Conservation (phyloP, 64 coral and sea anemone species). For the Dendronephthya gigantea region DNA sequence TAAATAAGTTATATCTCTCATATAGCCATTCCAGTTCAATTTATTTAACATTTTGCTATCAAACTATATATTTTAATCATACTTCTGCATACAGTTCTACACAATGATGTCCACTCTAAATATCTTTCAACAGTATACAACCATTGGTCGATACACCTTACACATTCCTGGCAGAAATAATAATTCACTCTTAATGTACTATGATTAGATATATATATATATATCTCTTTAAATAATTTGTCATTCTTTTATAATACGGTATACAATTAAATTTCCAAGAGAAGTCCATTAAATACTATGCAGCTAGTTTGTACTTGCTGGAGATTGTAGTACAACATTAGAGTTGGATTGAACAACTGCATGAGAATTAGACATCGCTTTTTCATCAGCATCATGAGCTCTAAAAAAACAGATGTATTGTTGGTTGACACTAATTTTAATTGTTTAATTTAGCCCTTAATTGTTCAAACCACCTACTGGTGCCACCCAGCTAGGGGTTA, state of each 20-base stretch:
- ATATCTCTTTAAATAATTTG: conserved; percentile 7
- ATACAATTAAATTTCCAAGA: background rate
- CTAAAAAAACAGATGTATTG: no score
- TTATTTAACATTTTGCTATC: background rate
- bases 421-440: no score
- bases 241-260: no score
- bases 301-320: background rate
- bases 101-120: background rate
- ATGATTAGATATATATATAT: no score
- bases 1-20: background rate
- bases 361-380: conserved; percentile 85
- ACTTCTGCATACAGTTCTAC: background rate
- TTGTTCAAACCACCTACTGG: no score
- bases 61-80: background rate
- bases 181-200: background rate
- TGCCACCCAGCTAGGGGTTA: no score
- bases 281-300: background rate
- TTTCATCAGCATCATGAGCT: conserved; percentile 95
- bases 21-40: background rate
- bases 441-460: no score
- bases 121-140: background rate
- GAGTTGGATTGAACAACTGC: no score
- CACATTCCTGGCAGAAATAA: background rate
- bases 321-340: background rate
- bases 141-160: no score